Evolutionary conservation across 2,113 vertebrate genomes (phyloP), one percentile per base, ranked within the genome.

Genomic region (Sapayoa aenigma): DNA sequence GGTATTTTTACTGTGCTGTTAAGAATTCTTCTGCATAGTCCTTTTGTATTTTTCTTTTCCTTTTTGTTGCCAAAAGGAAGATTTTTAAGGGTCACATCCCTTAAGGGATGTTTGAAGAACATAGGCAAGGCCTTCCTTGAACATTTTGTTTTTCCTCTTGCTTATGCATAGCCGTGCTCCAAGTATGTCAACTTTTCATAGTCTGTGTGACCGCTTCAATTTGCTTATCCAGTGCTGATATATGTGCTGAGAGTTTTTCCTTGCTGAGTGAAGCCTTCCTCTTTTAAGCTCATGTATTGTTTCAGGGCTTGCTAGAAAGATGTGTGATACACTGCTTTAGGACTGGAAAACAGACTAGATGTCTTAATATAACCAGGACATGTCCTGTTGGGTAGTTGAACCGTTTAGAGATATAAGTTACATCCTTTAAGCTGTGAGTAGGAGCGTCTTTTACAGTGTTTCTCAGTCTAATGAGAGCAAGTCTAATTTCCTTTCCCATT

Each of bases 401-500:
- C 55, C 9, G 5, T 90, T 92, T 68, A 58, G 68, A 67, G 90
- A 89, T 77, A 71, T 63, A 63, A 88, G 73, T 93, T 81, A 52
- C 24, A n/a, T 75, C 62, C 31, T 97, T 66, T 55, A 39, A 81
- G 33, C 24, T 86, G 46, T 55, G 68, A 87, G 62, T 83, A 47
- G 90, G 85, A 92, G 75, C 74, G 72, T 58, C 72, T 96, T 91
- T 83, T 81, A 50, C 16, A 80, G 47, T 2, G 1, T 83, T 95
- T 94, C 79, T 94, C 80, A 50, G 46, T 37, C 35, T 92, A 62
- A 80, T 77, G 71, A 92, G 75, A 69, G 4, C 39, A 60, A 46
- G 50, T 63, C n/a, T 94, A 11, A 74, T 95, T 97, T 95, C 65
- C 63, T 58, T 73, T 55, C 25, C 9, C 88, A 9, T 93, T 80